A percentile compares a stretch with the other conserved stretches of the same genome.
These are phyloP conservation scores for Sebastolobus altivelis DNA, from an alignment of 2,797 vertebrate species.

Conservation along the genomic window DNA sequence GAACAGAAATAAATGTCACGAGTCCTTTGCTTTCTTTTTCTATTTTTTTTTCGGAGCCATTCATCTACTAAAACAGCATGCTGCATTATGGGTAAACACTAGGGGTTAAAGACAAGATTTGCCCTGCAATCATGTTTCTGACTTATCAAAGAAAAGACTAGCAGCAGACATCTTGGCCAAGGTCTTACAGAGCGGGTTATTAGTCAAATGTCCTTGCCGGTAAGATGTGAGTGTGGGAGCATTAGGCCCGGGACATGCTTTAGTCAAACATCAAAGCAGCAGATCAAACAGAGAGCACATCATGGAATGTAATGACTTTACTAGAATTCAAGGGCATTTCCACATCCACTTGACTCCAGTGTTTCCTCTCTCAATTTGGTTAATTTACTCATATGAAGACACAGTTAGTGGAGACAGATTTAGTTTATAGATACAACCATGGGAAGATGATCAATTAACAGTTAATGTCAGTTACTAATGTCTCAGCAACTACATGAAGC, in stretches of 20 bases:
- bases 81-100: neutral
- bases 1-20: neutral
- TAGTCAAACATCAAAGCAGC: constrained; percentile 45
- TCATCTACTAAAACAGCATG: neutral
- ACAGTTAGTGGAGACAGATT: neutral
- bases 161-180: constrained; percentile 11
- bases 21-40: constrained; percentile 1
- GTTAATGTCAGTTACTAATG: neutral
- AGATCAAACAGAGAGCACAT: constrained; percentile 39
- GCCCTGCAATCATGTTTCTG: constrained; percentile 4
- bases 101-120: constrained; percentile 9
- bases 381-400: constrained; percentile 5
- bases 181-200: constrained; percentile 23
- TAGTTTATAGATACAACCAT: neutral
- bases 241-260: constrained; percentile 20
- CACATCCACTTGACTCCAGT: constrained; percentile 23
- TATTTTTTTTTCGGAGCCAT: neutral
- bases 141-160: constrained; percentile 1
- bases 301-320: constrained; percentile 20
- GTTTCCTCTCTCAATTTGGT: neutral
- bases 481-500: neutral
- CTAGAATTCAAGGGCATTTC: constrained; percentile 31
- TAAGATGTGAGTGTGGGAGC: constrained; percentile 15
- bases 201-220: constrained; percentile 41
- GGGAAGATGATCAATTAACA: neutral